Evolutionary conservation across 1,140 invertebrate species (phyloP).

Genomic region (Micrasema longulum): DNA sequence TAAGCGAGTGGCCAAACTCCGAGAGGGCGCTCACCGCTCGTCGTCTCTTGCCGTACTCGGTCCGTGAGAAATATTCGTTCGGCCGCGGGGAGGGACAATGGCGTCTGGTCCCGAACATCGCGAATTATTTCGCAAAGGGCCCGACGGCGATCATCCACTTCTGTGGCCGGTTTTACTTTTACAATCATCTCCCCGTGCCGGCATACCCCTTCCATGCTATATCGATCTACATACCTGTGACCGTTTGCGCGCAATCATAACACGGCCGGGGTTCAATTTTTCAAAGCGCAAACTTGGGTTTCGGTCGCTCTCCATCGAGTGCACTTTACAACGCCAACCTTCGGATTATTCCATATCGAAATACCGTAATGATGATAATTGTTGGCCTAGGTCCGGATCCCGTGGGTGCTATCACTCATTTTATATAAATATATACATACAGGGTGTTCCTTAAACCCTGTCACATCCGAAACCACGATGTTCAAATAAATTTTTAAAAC

Average conservation of each 20-base stretch:
- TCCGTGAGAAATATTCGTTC: constrained; percentile 68
- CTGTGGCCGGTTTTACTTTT: constrained; percentile 24
- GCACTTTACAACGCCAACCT: too few species aligned
- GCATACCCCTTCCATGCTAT: neutral
- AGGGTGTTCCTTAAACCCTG: too few species aligned
- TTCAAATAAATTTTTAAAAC: too few species aligned
- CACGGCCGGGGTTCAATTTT: neutral
- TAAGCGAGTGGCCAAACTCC: neutral
- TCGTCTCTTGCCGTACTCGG: constrained; percentile 62
- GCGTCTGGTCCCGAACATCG: constrained; percentile 19
- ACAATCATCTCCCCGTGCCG: neutral
- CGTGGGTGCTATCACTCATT: constrained; percentile 17
- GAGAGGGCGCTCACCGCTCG: neutral
- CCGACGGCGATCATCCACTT: constrained; percentile 21
- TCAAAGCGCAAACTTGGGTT: too few species aligned
- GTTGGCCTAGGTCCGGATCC: constrained; percentile 33
- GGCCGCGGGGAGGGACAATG: constrained; percentile 30
- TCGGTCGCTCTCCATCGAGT: too few species aligned
- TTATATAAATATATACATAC: too few species aligned
- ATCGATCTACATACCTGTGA: too few species aligned
- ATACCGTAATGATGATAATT: neutral
- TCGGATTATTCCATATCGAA: too few species aligned
- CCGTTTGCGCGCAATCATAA: constrained; percentile 11
- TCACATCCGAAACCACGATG: too few species aligned
- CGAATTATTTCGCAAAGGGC: constrained; percentile 32